A percentile compares a stretch with the other conserved stretches of the same genome.
phyloP scores from a whole-genome alignment of 2,888 invertebrate genomes.

The Adelphocoris suturalis region DNA sequence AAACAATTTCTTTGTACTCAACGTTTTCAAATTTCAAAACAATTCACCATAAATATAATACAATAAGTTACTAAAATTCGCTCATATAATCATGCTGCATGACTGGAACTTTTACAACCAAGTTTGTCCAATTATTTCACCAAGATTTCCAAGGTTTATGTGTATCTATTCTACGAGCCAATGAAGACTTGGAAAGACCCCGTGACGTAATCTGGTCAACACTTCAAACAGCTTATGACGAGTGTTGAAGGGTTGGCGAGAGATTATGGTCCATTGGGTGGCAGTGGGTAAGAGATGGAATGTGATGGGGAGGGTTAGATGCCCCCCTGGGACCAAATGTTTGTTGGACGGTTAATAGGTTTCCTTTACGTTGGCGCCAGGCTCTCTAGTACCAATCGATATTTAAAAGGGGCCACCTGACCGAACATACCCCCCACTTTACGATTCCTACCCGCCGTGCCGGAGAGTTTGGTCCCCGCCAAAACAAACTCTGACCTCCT shows the following conservation, averaged over 20 bases:
- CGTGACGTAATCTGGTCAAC: constrained; percentile 7
- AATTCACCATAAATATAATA: too few relatives aligned
- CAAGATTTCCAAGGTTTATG: not conserved
- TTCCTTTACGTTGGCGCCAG: constrained; percentile 64
- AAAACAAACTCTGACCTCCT: constrained; percentile 33
- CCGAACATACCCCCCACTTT: constrained; percentile 29
- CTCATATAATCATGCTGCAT: too few relatives aligned
- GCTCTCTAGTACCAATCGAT: constrained; percentile 63
- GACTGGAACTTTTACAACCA: too few relatives aligned
- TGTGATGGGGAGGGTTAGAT: not conserved
- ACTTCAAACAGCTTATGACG: constrained; percentile 15
- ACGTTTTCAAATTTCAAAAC: too few relatives aligned
- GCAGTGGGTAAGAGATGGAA: not conserved
- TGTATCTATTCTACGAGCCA: not conserved
- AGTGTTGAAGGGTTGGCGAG: not conserved
- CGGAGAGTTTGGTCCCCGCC: constrained; percentile 31
- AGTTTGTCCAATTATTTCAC: too few relatives aligned
- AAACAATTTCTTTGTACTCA: too few relatives aligned
- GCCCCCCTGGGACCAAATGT: constrained; percentile 31
- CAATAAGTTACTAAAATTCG: too few relatives aligned
- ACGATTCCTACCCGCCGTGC: not conserved
- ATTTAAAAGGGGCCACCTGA: constrained; percentile 67
- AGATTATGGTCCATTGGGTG: not conserved
- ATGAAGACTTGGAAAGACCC: not conserved
- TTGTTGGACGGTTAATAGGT: constrained; percentile 61